These are phyloP conservation scores for Scophthalmus maximus DNA, from an alignment of 2,113 vertebrate species.

Conservation along the genomic window DNA sequence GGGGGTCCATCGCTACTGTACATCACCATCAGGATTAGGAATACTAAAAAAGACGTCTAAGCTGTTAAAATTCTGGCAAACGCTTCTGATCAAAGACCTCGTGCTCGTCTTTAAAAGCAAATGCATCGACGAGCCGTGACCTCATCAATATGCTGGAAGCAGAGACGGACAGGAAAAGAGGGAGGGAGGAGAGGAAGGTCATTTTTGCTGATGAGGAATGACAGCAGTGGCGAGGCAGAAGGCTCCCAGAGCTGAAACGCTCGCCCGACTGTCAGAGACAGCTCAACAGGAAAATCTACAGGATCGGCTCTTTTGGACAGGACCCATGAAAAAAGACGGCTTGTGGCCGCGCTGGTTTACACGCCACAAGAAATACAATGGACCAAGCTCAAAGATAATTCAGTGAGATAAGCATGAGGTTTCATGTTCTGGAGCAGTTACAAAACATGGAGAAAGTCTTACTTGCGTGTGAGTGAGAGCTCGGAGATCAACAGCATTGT, in stretches of 20 bases:
- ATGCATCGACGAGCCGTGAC: constrained; percentile 28
- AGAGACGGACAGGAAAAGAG: constrained; percentile 21
- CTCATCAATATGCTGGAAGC: constrained; percentile 46
- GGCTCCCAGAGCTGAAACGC: constrained; percentile 41
- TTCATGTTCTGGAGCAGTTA: not conserved
- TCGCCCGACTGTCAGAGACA: constrained; percentile 49
- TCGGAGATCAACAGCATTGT: not conserved
- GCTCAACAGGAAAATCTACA: constrained; percentile 28
- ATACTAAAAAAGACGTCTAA: constrained; percentile 10
- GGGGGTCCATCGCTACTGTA: constrained; percentile 5
- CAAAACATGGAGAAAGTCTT: not conserved
- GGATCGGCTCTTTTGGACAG: constrained; percentile 30
- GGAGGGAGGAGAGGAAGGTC: constrained; percentile 38
- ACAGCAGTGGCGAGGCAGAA: constrained; percentile 55
- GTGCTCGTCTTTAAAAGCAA: constrained; percentile 12
- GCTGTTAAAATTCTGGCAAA: constrained; percentile 4
- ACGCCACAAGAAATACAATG: constrained; percentile 12
- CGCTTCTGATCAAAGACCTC: constrained; percentile 11
- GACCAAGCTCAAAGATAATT: constrained; percentile 14
- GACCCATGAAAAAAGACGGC: constrained; percentile 31
- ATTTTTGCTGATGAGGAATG: constrained; percentile 60
- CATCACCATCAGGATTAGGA: not conserved
- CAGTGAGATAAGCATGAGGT: not conserved
- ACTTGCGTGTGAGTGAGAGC: not conserved
- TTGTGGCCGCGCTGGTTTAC: constrained; percentile 22